Base-by-base conservation (phyloP, 2,113 vertebrate species). In the Seriola aureovittata region DNA sequence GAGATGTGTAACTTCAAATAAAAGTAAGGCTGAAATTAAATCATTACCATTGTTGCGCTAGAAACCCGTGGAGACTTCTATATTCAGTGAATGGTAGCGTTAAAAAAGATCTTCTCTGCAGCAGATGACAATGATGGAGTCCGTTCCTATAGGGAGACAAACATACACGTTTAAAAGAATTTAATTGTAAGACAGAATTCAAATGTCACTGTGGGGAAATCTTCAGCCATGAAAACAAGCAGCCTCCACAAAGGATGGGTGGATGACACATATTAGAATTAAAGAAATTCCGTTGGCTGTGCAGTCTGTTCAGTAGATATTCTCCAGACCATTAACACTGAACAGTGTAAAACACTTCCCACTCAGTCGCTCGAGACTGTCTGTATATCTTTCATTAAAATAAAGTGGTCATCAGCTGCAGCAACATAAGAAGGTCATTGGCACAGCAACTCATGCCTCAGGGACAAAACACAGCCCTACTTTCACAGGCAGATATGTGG, bases 11-110 rank as follows among this genome's bases (percentile, higher is more conserved):
- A 13, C 5, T 42, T 36, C 1, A 21, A 16, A 74, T 8, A 2
- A 48, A 38, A 17, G 1, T 5, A 8, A 75, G 16, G 54, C 0
- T 23, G 11, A n/a, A 74, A 42, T 42, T 1, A 42, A 65, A 74
- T 36, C 10, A 21, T 90, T 92, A 93, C 93, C 93, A 94, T 94
- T 75, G 36, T 73, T 54, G 62, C 21, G 80, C 6, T 46, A 2
- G 48, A 85, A 34, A n/a, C 48, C 36, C 4, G 73, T 67, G 69
- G 48, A 12, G 29, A 70, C 78, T 63, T 55, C 52, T 73, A 0
- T 86, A 52, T 81, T 66, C 84, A 74, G 72, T 55, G 67, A 77
- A 38, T 46, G 36, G 9, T 54, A 6, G 54, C 21, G 36, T 65
- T 80, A 40, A 21, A 62, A 57, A 21, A 23, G 17, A 46, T 68